These are phyloP conservation scores for Drosophila ercepeae DNA, from an alignment of 1,140 invertebrate species.

Conservation along the genomic window DNA sequence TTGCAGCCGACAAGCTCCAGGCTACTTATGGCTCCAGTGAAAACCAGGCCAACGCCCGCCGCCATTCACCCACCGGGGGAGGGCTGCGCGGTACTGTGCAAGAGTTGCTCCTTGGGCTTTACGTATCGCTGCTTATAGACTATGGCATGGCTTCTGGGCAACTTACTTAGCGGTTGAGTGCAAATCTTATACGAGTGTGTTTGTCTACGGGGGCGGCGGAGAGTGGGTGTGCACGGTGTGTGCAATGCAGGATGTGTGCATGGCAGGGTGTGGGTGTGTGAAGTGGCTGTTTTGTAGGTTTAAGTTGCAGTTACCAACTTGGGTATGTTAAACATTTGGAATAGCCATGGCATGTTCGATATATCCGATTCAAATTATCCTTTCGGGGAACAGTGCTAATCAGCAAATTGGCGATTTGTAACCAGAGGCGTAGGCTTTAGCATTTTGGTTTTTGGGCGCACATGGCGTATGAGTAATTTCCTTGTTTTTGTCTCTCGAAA, in stretches of 20 bases:
- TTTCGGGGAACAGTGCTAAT: conserved; percentile 3
- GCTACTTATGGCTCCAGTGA: conserved; percentile 67
- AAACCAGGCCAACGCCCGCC: conserved; percentile 49
- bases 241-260: conserved; percentile 6
- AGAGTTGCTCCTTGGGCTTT: conserved; percentile 54
- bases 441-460: not conserved
- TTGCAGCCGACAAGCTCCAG: conserved; percentile 57
- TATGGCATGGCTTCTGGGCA: conserved; percentile 64
- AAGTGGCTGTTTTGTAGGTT: conserved; percentile 46
- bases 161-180: conserved; percentile 73
- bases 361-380: conserved; percentile 45
- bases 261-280: conserved; percentile 21
- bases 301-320: conserved; percentile 42
- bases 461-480: not conserved
- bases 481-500: no score
- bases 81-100: no score
- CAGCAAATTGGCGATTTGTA: conserved; percentile 22
- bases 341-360: conserved; percentile 16
- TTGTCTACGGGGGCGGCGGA: conserved; percentile 23
- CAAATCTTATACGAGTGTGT: conserved; percentile 40
- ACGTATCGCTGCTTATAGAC: conserved; percentile 71
- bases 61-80: no score
- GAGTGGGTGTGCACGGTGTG: conserved; percentile 18
- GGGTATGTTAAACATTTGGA: conserved; percentile 53
- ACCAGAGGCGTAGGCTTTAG: not conserved